These are phyloP conservation scores for Planococcus citri DNA, from an alignment of 1,140 invertebrate species.

Conservation along the genomic window DNA sequence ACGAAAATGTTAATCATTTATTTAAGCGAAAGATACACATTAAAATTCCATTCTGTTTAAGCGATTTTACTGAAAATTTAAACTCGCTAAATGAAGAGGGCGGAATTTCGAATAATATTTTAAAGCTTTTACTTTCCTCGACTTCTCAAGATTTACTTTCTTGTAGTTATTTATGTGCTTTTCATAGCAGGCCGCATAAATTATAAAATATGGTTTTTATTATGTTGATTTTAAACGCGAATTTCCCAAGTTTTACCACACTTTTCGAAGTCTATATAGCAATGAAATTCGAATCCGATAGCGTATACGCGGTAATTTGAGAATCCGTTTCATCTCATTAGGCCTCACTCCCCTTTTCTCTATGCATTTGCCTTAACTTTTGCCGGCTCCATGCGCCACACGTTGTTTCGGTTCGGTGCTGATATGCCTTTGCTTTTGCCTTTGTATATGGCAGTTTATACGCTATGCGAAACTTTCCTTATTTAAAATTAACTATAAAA, in stretches of 20 bases:
- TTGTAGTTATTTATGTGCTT: conserved; percentile 7
- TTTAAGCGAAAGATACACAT: conserved; percentile 1
- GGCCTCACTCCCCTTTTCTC: too few relatives aligned
- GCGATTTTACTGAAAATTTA: background rate
- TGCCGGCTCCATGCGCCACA: too few relatives aligned
- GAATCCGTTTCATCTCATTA: background rate
- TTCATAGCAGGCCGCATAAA: background rate
- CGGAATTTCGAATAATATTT: background rate
- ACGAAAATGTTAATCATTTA: conserved; percentile 6
- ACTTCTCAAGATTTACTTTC: conserved; percentile 7
- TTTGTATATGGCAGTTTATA: too few relatives aligned
- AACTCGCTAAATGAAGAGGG: conserved; percentile 6
- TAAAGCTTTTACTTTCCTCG: conserved; percentile 6
- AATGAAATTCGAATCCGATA: background rate
- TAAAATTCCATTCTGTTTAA: conserved; percentile 8
- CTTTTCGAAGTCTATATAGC: background rate
- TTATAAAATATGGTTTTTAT: conserved; percentile 7
- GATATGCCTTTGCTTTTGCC: too few relatives aligned
- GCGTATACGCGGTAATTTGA: background rate
- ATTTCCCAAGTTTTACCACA: background rate
- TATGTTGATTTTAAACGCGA: conserved; percentile 4
- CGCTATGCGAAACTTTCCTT: too few relatives aligned
- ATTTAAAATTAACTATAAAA: too few relatives aligned
- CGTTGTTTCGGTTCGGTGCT: too few relatives aligned
- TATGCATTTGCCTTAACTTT: too few relatives aligned